phyloP scores from a whole-genome alignment of 2,113 vertebrate species.

The Paramormyrops kingsleyae region DNA sequence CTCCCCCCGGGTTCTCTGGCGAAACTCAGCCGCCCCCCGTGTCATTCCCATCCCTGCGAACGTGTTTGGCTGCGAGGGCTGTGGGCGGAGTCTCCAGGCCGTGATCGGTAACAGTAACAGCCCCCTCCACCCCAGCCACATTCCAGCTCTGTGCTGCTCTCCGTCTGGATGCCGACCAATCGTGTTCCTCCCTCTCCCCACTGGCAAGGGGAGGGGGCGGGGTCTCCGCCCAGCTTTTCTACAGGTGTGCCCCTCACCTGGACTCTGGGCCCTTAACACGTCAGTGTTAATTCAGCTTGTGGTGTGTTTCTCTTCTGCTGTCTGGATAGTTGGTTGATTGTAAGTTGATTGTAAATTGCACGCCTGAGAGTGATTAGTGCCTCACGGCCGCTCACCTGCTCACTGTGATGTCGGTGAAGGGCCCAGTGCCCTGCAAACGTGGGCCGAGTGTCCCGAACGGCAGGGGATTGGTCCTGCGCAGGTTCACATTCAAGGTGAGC shows the following conservation, averaged over 20 bases:
- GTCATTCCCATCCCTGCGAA: background rate
- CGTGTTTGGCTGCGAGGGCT: background rate
- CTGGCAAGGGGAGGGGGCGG: background rate
- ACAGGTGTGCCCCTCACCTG: background rate
- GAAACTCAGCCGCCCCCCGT: background rate
- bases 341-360: background rate
- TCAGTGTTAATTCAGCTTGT: background rate
- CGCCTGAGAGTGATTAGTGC: background rate
- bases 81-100: background rate
- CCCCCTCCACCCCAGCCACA: background rate
- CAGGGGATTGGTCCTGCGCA: background rate
- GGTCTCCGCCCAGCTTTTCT: background rate
- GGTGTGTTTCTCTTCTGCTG: background rate
- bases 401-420: background rate
- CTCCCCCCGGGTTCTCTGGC: background rate
- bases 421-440: background rate
- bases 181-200: too few relatives aligned
- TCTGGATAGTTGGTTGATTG: background rate
- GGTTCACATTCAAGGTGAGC: background rate
- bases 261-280: background rate
- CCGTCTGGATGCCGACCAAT: background rate
- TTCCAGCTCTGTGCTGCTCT: background rate
- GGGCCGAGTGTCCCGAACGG: background rate
- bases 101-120: background rate
- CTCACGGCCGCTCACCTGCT: background rate